Percentiles rank a stretch among this genome's conserved stretches.
These are phyloP conservation scores for Mus caroli DNA, from an alignment of 2,797 vertebrate species.

Conservation along the genomic window DNA sequence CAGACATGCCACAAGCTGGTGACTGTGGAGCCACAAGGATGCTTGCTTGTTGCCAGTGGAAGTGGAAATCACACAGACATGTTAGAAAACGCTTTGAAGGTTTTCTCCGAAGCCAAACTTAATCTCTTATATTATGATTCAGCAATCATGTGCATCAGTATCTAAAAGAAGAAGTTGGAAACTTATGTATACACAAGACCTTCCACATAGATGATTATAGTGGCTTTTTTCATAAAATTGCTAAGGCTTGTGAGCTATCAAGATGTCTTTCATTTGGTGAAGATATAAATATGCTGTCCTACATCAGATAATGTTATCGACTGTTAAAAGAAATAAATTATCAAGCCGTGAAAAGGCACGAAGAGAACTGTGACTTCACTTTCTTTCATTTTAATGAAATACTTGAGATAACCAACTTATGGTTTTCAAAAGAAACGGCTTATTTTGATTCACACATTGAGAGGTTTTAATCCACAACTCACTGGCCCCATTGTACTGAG, in stretches of 20 bases:
- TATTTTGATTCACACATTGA: background rate
- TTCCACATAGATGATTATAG: background rate
- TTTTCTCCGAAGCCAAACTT: background rate
- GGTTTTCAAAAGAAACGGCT: background rate
- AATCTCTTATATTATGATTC: background rate
- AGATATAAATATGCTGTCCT: background rate
- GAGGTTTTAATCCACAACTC: background rate
- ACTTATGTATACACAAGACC: background rate
- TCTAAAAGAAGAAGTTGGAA: constrained; percentile 30
- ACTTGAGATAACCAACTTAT: background rate
- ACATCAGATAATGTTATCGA: background rate
- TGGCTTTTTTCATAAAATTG: background rate
- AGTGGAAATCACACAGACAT: background rate
- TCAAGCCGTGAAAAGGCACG: background rate
- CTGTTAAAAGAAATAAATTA: background rate
- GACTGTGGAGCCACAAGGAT: background rate
- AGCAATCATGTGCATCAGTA: background rate
- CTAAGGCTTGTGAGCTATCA: background rate
- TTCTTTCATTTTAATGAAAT: background rate
- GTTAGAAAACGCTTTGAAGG: background rate
- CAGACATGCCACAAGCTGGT: background rate
- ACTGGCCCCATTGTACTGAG: background rate
- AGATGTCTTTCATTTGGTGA: background rate
- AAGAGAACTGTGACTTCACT: background rate
- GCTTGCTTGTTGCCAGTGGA: background rate